Evolutionary conservation across 2,113 vertebrate genomes (phyloP).

Genomic region (Psettodes erumei): DNA sequence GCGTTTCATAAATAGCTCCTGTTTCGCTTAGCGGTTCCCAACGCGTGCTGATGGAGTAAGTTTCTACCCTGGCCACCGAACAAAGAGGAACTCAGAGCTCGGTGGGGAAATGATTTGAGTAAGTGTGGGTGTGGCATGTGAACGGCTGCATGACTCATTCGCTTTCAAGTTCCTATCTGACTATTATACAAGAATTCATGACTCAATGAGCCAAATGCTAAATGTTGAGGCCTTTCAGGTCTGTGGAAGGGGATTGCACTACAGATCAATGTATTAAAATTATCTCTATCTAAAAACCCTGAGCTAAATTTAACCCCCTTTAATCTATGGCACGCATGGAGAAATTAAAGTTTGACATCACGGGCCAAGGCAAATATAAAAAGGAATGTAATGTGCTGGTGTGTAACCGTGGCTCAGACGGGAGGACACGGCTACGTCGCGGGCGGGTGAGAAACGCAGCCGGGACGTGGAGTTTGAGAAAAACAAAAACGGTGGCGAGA

Average conservation of each 20-base stretch:
- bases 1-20: conserved; percentile 14
- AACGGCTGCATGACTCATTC: conserved; percentile 11
- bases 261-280: neutral
- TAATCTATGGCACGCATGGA: neutral
- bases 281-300: conserved; percentile 37
- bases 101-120: conserved; percentile 47
- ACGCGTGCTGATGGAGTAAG: neutral
- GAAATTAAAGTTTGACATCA: neutral
- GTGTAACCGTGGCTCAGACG: neutral
- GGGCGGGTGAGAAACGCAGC: neutral
- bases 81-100: conserved; percentile 50
- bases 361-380: conserved; percentile 2
- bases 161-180: neutral
- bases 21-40: neutral
- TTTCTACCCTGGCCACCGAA: neutral
- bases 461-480: neutral
- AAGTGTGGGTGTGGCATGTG: conserved; percentile 28
- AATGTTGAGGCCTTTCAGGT: neutral
- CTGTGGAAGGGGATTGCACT: neutral
- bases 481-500: too few relatives aligned
- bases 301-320: conserved; percentile 48
- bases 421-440: neutral
- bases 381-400: conserved; percentile 21
- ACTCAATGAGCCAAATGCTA: too few relatives aligned
- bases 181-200: neutral